Conservation (phyloP, 2,888 invertebrate genomes). For the Drosophila colorata region DNA sequence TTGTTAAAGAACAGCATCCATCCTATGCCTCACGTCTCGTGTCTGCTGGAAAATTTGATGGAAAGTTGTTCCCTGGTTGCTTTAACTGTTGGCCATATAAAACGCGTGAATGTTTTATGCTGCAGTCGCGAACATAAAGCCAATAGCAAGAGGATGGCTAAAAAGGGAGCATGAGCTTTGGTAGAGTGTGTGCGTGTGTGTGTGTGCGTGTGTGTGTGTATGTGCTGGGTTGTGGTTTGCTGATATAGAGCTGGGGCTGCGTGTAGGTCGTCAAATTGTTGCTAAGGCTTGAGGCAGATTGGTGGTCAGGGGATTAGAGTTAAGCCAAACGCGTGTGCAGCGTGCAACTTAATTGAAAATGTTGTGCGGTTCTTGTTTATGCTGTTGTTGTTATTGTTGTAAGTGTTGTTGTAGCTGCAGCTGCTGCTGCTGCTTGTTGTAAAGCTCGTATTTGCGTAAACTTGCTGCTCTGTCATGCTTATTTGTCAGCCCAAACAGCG, state of each 20-base stretch:
- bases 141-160: background rate
- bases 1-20: too few relatives aligned
- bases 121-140: constrained; percentile 17
- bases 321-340: constrained; percentile 50
- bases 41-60: constrained; percentile 30
- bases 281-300: constrained; percentile 25
- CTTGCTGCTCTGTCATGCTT: constrained; percentile 1
- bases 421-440: constrained; percentile 5
- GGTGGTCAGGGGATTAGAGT: constrained; percentile 57
- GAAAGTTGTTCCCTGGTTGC: constrained; percentile 34
- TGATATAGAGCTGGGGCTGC: background rate
- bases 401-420: constrained; percentile 2
- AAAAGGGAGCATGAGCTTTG: too few relatives aligned
- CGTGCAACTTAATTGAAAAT: constrained; percentile 68
- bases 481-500: constrained; percentile 18
- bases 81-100: constrained; percentile 23
- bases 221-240: too few relatives aligned
- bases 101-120: constrained; percentile 51
- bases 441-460: constrained; percentile 8
- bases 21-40: constrained; percentile 3
- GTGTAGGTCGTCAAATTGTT: constrained; percentile 42
- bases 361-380: constrained; percentile 24
- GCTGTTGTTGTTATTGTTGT: background rate
- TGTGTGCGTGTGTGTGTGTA: background rate
- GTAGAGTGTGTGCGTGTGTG: background rate